Conservation (phyloP, 2,113 vertebrate species). For the Coptodon rendalli region DNA sequence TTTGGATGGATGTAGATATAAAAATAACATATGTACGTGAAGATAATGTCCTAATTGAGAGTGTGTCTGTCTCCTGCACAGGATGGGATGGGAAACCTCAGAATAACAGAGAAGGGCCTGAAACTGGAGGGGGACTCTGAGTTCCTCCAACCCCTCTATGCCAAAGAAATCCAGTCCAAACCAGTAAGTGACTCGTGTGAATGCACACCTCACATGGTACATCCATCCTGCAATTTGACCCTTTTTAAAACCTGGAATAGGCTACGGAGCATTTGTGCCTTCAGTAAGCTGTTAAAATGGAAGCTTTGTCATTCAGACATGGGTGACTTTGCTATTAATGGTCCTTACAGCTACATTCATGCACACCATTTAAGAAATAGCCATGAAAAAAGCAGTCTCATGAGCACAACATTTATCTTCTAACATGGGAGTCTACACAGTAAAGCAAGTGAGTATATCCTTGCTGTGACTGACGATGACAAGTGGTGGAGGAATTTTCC, state of each 20-base stretch:
- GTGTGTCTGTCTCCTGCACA: constrained; percentile 45
- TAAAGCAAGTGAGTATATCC: rapidly evolving
- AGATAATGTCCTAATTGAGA: neutral
- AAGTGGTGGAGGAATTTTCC: neutral
- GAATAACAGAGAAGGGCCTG: constrained; percentile 96
- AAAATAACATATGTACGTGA: neutral
- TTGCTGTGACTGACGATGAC: neutral
- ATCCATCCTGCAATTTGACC: neutral
- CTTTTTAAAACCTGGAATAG: neutral
- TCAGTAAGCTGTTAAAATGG: neutral
- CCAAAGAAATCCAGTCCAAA: constrained; percentile 99
- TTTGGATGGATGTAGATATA: neutral
- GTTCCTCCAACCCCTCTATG: constrained; percentile 97
- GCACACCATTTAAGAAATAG: neutral
- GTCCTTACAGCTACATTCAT: neutral
- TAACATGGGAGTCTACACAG: neutral
- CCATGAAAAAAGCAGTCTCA: neutral
- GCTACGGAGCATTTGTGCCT: neutral
- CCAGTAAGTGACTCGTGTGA: constrained; percentile 79
- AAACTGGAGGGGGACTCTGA: constrained; percentile 96
- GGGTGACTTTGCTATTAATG: neutral
- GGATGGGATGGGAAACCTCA: constrained; percentile 98
- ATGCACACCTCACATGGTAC: neutral
- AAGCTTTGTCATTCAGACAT: neutral
- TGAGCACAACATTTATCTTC: neutral